Conservation (phyloP, 2,888 invertebrate species). For the Eueremaeus valkanovi region DNA sequence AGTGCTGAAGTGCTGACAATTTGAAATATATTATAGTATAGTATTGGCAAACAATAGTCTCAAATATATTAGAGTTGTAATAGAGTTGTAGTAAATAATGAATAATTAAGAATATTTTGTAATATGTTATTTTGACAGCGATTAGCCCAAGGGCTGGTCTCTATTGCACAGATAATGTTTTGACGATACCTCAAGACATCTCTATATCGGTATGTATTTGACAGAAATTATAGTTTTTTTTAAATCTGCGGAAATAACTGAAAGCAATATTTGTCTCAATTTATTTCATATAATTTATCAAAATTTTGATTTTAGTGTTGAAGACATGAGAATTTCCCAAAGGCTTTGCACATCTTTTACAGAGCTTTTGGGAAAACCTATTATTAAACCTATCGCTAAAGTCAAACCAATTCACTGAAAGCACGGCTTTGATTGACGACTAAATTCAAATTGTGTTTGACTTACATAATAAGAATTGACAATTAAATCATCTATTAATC, state of each 20-base stretch:
- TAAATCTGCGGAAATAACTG: too few species aligned
- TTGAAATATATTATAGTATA: too few species aligned
- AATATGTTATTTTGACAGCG: too few species aligned
- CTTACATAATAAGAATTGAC: neutral
- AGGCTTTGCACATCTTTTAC: neutral
- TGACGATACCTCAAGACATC: neutral
- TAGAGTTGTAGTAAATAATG: too few species aligned
- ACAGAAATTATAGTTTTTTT: too few species aligned
- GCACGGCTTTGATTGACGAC: neutral
- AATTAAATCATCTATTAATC: neutral
- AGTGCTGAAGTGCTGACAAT: too few species aligned
- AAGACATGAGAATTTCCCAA: neutral
- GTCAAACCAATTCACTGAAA: neutral
- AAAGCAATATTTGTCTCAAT: neutral
- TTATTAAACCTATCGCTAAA: neutral
- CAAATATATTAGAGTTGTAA: too few species aligned
- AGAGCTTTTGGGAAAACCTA: neutral
- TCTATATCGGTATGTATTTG: conserved; percentile 12
- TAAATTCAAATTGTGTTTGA: neutral
- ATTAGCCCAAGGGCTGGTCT: too few species aligned
- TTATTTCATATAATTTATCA: neutral
- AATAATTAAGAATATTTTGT: too few species aligned
- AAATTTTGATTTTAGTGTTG: conserved; percentile 13
- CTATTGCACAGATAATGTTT: too few species aligned
- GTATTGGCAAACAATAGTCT: too few species aligned